Percentiles rank a stretch among this genome's conserved stretches.
phyloP scores from a whole-genome alignment of 2,888 invertebrate species.

The Ophonus ardosiacus region DNA sequence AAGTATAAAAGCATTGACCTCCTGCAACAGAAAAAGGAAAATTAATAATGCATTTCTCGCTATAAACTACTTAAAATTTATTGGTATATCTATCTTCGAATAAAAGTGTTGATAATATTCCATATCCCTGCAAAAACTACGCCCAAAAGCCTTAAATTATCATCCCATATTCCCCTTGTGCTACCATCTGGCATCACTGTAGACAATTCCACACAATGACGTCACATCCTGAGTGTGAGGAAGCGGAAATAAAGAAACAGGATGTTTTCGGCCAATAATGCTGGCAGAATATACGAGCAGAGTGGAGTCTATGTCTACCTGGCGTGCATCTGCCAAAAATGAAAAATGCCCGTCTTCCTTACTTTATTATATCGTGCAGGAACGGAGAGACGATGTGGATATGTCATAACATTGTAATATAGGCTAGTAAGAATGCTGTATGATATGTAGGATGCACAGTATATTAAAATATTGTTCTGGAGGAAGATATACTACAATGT shows the following conservation, averaged over 20 bases:
- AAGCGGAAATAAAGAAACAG: conserved; percentile 62
- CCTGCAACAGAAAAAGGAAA: no score
- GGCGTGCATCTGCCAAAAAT: conserved; percentile 38
- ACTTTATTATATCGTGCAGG: conserved; percentile 34
- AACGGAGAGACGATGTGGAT: neutral
- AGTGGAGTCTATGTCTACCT: conserved; percentile 5
- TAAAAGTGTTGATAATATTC: no score
- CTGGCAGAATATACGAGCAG: conserved; percentile 25
- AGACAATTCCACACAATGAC: conserved; percentile 50
- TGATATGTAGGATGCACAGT: neutral
- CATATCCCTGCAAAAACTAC: no score
- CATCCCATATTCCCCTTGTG: neutral
- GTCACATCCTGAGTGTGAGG: conserved; percentile 48
- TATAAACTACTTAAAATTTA: no score
- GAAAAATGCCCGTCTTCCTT: conserved; percentile 44
- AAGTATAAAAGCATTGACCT: no score
- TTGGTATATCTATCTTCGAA: no score
- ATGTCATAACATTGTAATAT: conserved; percentile 14
- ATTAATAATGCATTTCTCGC: no score
- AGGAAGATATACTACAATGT: no score
- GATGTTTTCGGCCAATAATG: conserved; percentile 62
- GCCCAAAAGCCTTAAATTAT: no score
- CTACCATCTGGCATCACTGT: neutral
- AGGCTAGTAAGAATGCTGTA: neutral
- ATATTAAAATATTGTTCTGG: no score